Conservation (phyloP, 1,140 invertebrate species). For the Ostrea edulis region DNA sequence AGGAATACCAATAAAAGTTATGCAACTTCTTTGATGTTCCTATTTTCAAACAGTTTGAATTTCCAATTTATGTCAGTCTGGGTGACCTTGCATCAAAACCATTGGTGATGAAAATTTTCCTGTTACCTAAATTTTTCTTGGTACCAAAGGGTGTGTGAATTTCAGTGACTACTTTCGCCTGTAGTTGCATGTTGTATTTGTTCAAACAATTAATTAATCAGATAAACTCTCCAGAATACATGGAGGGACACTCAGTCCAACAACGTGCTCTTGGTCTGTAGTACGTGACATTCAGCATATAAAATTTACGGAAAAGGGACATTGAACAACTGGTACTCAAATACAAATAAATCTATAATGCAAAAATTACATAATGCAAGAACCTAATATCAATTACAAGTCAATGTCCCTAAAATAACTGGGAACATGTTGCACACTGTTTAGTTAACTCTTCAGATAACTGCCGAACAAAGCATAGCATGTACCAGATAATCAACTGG, state of each 20-base stretch:
- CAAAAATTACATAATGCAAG: conserved; percentile 20
- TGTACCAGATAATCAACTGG: not conserved
- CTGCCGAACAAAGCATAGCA: not conserved
- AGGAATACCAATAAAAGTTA: too few species aligned
- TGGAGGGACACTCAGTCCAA: not conserved
- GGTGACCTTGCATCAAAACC: too few species aligned
- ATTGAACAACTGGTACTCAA: not conserved
- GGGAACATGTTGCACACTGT: not conserved
- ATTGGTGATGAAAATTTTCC: too few species aligned
- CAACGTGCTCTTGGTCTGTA: not conserved
- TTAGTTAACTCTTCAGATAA: conserved; percentile 6
- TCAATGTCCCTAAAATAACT: conserved; percentile 1
- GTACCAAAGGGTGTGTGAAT: too few species aligned
- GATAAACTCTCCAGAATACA: not conserved
- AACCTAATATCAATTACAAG: conserved; percentile 12
- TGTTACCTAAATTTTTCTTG: too few species aligned
- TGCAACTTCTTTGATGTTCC: too few species aligned
- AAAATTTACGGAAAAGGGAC: not conserved
- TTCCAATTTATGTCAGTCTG: too few species aligned
- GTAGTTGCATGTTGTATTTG: too few species aligned
- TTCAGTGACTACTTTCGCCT: too few species aligned
- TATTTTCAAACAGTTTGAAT: too few species aligned
- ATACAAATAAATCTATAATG: not conserved
- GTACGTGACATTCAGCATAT: conserved; percentile 10
- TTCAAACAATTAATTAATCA: not conserved